phyloP scores from a whole-genome alignment of 1,140 invertebrate genomes.

The Drosophila arizonae region DNA sequence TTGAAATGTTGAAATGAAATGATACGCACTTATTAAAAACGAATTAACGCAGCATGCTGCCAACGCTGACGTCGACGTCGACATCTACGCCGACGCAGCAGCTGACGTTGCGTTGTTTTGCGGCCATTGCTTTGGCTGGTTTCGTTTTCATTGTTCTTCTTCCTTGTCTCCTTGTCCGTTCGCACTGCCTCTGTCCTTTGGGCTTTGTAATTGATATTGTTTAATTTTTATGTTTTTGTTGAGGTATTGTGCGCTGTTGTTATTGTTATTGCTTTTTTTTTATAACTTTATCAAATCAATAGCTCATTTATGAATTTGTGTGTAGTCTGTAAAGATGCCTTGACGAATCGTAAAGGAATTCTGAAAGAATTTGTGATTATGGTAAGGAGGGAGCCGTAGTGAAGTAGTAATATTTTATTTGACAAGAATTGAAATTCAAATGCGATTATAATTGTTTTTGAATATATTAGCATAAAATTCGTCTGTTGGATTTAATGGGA shows the following conservation, averaged over 20 bases:
- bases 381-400: too few species aligned
- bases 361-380: not conserved
- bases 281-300: constrained; percentile 36
- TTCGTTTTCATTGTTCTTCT: constrained; percentile 57
- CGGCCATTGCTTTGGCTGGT: constrained; percentile 19
- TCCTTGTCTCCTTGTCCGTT: constrained; percentile 22
- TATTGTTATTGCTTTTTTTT: constrained; percentile 30
- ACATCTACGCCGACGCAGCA: constrained; percentile 41
- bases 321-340: constrained; percentile 8
- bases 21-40: constrained; percentile 81
- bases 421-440: too few species aligned
- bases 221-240: constrained; percentile 36
- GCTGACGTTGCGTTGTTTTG: constrained; percentile 50
- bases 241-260: constrained; percentile 17
- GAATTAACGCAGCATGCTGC: constrained; percentile 78
- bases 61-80: constrained; percentile 7
- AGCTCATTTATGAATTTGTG: constrained; percentile 32
- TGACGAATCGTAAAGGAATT: constrained; percentile 30
- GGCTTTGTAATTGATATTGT: constrained; percentile 74
- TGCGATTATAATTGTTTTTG: too few species aligned
- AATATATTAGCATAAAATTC: too few species aligned
- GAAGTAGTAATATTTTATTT: not conserved
- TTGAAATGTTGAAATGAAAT: constrained; percentile 81
- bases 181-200: constrained; percentile 45
- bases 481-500: too few species aligned